These are phyloP conservation scores for Spisula solida DNA, from an alignment of 2,888 invertebrate species.

Conservation along the genomic window DNA sequence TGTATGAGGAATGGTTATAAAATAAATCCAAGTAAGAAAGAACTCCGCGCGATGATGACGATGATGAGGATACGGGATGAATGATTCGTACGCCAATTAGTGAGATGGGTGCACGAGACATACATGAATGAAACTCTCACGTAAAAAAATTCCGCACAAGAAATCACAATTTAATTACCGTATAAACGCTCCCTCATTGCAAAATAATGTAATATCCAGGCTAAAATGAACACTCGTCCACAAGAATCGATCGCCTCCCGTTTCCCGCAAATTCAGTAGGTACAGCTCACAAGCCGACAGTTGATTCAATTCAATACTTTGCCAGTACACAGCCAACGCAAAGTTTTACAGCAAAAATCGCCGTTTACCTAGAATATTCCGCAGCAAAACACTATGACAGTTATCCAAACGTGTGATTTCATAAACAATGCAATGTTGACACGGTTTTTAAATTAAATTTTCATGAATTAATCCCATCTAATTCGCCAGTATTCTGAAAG, in stretches of 20 bases:
- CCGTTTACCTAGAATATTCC: conserved; percentile 7
- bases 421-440: conserved; percentile 27
- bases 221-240: conserved; percentile 26
- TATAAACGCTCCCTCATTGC: conserved; percentile 4
- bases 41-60: background rate
- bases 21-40: background rate
- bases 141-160: background rate
- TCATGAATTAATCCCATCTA: conserved; percentile 47
- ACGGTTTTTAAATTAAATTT: conserved; percentile 42
- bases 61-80: background rate
- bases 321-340: conserved; percentile 13
- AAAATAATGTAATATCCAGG: conserved; percentile 26
- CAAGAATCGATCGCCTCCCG: conserved; percentile 38
- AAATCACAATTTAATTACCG: conserved; percentile 20
- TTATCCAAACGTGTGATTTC: conserved; percentile 15
- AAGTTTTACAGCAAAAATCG: conserved; percentile 1
- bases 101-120: conserved; percentile 4
- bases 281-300: conserved; percentile 32
- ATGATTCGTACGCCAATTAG: background rate
- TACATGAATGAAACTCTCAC: background rate
- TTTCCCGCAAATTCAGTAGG: conserved; percentile 43
- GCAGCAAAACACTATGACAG: background rate
- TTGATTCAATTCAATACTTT: conserved; percentile 26
- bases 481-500: conserved; percentile 40
- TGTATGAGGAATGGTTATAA: background rate